Conservation (phyloP, 2,797 vertebrate genomes). For the Brachymystax lenok region DNA sequence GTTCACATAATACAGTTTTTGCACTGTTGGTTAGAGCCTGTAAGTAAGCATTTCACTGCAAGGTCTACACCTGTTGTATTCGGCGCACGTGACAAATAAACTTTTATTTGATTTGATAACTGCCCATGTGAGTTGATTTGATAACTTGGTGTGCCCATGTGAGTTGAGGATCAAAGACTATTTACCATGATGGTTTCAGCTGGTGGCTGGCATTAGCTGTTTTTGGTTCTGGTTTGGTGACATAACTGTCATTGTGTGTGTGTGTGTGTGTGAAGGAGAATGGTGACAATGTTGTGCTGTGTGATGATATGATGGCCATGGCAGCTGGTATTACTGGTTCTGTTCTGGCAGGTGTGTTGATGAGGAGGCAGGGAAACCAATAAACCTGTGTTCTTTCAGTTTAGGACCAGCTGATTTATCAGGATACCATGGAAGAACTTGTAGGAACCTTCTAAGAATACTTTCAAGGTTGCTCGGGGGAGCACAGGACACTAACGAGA, state of each 20-base stretch:
- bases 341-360: not conserved
- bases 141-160: not conserved
- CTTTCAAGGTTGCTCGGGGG: slow-evolving; percentile 27
- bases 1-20: too few species aligned
- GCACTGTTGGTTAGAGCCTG: too few species aligned
- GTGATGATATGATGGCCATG: not conserved
- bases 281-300: not conserved
- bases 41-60: too few species aligned
- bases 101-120: not conserved
- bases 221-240: slow-evolving; percentile 10
- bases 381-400: slow-evolving; percentile 1
- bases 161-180: not conserved
- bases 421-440: slow-evolving; percentile 11
- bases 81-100: too few species aligned
- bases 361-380: not conserved
- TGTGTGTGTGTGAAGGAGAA: not conserved
- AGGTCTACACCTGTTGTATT: too few species aligned
- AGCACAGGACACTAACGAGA: slow-evolving; percentile 25
- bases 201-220: not conserved
- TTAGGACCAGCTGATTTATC: slow-evolving; percentile 15
- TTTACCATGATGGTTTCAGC: not conserved
- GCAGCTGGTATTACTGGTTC: not conserved
- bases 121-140: not conserved
- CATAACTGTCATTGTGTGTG: not conserved
- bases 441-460: slow-evolving; percentile 22